Evolutionary conservation across 2,797 vertebrate genomes (phyloP).

Genomic region (Rhadinocentrus ornatus): DNA sequence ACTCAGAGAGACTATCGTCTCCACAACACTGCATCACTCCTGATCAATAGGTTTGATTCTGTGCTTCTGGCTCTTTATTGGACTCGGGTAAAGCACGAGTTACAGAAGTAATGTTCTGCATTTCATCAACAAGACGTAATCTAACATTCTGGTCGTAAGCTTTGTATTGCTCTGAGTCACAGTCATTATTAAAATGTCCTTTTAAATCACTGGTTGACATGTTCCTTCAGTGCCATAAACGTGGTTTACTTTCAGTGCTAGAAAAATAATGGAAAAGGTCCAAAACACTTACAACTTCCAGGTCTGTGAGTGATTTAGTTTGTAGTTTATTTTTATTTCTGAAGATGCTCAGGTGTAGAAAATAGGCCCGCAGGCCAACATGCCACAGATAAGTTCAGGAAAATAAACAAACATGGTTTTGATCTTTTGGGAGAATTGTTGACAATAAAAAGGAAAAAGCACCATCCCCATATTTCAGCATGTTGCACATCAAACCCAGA

Average conservation of each 20-base stretch:
- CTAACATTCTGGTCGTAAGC: not conserved
- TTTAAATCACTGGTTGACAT: not conserved
- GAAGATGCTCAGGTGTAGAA: not conserved
- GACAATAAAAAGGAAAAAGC: not conserved
- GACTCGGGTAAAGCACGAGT: not conserved
- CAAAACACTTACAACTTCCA: not conserved
- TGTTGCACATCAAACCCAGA: constrained; percentile 16
- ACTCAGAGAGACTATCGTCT: constrained; percentile 5
- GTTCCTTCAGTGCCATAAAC: not conserved
- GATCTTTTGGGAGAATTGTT: constrained; percentile 3
- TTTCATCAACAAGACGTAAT: not conserved
- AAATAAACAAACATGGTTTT: not conserved
- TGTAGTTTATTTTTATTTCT: not conserved
- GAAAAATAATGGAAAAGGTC: constrained; percentile 23
- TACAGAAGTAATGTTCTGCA: not conserved
- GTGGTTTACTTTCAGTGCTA: constrained; percentile 13
- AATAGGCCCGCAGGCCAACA: not conserved
- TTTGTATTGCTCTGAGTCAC: constrained; percentile 2
- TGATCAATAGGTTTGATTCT: constrained; percentile 21
- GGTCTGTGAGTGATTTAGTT: not conserved
- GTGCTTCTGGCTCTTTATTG: constrained; percentile 4
- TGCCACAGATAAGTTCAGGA: not conserved
- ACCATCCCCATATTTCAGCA: not conserved
- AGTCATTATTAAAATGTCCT: not conserved
- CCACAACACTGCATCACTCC: not conserved